These are phyloP conservation scores for Actinia tenebrosa DNA, from an alignment of 64 coral and sea anemone genomes.

Conservation along the genomic window DNA sequence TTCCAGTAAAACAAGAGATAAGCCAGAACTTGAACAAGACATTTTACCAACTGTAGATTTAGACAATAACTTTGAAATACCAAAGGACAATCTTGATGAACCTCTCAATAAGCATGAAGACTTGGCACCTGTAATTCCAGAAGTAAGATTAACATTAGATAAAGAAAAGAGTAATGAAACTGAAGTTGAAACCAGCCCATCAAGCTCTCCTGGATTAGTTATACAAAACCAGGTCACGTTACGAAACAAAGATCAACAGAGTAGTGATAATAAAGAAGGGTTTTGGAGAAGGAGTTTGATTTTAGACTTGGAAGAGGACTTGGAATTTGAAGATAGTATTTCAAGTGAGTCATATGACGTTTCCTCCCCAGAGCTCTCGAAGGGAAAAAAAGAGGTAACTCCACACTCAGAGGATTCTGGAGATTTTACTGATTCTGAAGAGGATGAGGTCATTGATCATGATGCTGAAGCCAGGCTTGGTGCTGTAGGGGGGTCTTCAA, in stretches of 20 bases:
- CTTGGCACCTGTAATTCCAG: neutral
- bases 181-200: neutral
- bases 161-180: neutral
- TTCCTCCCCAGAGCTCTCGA: conserved; percentile 8
- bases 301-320: conserved; percentile 73
- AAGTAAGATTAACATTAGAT: neutral
- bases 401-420: conserved; percentile 46
- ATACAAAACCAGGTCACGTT: neutral
- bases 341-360: conserved; percentile 22
- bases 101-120: neutral
- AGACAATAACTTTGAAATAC: neutral
- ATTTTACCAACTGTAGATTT: neutral
- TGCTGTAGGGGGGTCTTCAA: conserved; percentile 63
- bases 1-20: neutral
- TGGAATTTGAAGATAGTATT: conserved; percentile 66
- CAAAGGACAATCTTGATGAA: neutral
- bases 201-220: neutral
- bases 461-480: conserved; percentile 73
- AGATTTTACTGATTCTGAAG: conserved; percentile 79
- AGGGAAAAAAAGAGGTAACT: neutral
- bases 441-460: conserved; percentile 92
- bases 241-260: neutral
- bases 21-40: neutral
- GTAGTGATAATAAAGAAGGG: neutral
- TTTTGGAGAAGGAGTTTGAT: conserved; percentile 76